phyloP scores from a whole-genome alignment of 2,113 vertebrate genomes.

The Chionis minor region DNA sequence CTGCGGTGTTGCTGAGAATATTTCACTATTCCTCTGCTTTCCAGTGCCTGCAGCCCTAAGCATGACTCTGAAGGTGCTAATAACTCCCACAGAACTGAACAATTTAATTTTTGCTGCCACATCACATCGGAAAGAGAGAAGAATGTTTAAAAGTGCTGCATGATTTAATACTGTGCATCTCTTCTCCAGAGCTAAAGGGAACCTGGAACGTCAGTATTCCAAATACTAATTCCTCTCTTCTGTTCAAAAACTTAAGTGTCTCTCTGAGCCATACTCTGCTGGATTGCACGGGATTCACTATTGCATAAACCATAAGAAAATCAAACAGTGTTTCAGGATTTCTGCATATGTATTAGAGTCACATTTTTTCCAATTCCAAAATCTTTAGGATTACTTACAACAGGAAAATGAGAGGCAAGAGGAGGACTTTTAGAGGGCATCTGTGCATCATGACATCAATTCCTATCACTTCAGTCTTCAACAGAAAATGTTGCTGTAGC shows the following conservation, averaged over 20 bases:
- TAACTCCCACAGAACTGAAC: background rate
- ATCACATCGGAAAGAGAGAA: background rate
- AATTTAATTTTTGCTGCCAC: background rate
- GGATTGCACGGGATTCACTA: background rate
- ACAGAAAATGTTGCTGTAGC: background rate
- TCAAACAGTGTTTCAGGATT: background rate
- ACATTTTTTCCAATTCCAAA: background rate
- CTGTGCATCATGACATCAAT: background rate
- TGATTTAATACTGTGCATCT: background rate
- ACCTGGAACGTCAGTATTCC: background rate
- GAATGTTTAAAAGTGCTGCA: background rate
- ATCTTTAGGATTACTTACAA: background rate
- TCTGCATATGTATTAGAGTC: background rate
- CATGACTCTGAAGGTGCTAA: constrained; percentile 4
- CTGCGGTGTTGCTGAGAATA: background rate
- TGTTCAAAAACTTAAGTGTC: background rate
- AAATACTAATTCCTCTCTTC: background rate
- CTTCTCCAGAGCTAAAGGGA: background rate
- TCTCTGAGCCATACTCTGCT: background rate
- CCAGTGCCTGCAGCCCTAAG: background rate
- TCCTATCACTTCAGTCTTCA: background rate
- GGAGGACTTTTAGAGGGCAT: background rate
- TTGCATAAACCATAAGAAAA: background rate
- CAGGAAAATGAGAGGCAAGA: background rate
- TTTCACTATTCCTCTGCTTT: background rate